Evolutionary conservation across 2,888 invertebrate genomes (phyloP).

Genomic region (Dynastes tityus): DNA sequence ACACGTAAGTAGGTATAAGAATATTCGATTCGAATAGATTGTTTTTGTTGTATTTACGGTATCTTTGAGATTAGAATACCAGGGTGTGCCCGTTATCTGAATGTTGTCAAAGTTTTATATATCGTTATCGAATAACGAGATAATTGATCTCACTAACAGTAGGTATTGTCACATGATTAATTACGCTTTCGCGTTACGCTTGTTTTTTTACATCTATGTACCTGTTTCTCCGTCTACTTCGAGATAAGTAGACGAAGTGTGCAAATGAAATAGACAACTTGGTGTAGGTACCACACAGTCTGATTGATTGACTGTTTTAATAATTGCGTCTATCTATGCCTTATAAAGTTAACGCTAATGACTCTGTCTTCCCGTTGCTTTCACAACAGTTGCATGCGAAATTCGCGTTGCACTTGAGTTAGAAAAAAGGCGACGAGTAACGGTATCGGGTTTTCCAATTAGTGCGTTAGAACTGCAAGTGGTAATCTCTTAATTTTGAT

Average conservation of each 20-base stretch:
- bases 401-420: slow-evolving; percentile 15
- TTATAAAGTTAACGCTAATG: slow-evolving; percentile 37
- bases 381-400: slow-evolving; percentile 18
- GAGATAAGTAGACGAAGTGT: background rate
- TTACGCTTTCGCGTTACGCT: background rate
- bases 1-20: background rate
- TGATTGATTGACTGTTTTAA: slow-evolving; percentile 36
- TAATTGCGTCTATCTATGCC: slow-evolving; percentile 30
- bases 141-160: slow-evolving; percentile 41
- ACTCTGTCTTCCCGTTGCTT: slow-evolving; percentile 21
- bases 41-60: slow-evolving; percentile 13
- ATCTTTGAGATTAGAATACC: slow-evolving; percentile 27
- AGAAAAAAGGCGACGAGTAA: slow-evolving; percentile 27
- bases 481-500: no score
- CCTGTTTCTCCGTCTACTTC: background rate
- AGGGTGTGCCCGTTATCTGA: slow-evolving; percentile 23
- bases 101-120: slow-evolving; percentile 3
- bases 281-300: background rate
- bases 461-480: no score
- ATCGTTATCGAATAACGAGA: slow-evolving; percentile 35
- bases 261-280: background rate
- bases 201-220: slow-evolving; percentile 11
- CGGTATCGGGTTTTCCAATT: background rate
- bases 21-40: slow-evolving; percentile 10
- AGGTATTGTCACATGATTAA: slow-evolving; percentile 42